Percentiles rank a stretch among this genome's conserved stretches.
phyloP scores from a whole-genome alignment of 1,140 invertebrate genomes.

The Charaxes varanes region DNA sequence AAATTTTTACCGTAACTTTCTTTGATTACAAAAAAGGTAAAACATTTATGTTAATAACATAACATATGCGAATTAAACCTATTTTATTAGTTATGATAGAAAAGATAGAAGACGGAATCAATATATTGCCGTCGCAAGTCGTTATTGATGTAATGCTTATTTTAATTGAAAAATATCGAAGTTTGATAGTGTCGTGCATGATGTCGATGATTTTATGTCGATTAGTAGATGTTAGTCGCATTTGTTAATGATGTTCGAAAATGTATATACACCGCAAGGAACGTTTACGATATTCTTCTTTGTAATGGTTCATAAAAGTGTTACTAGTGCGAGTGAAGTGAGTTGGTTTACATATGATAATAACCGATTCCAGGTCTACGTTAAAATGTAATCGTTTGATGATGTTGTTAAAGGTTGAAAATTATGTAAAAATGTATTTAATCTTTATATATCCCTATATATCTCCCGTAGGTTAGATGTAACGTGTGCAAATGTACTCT shows the following conservation, averaged over 20 bases:
- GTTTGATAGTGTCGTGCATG: slow-evolving; percentile 3
- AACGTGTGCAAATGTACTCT: background rate
- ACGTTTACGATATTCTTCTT: slow-evolving; percentile 14
- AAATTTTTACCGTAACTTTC: no score
- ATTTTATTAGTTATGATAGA: no score
- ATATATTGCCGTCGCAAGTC: no score
- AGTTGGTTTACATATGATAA: slow-evolving; percentile 9
- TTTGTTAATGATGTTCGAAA: slow-evolving; percentile 19
- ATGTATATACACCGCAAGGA: slow-evolving; percentile 16
- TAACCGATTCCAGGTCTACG: background rate
- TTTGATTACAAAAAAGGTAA: no score
- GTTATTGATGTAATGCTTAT: no score
- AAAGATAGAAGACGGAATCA: no score
- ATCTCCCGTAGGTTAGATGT: slow-evolving; percentile 34
- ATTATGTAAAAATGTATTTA: slow-evolving; percentile 49
- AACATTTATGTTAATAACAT: no score
- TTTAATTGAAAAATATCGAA: no score
- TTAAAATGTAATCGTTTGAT: slow-evolving; percentile 32
- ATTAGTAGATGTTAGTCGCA: slow-evolving; percentile 10
- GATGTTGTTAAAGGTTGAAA: slow-evolving; percentile 61
- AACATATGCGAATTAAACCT: no score
- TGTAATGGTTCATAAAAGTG: slow-evolving; percentile 6
- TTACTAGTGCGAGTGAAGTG: background rate
- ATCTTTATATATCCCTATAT: slow-evolving; percentile 35
- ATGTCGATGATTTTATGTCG: slow-evolving; percentile 14